Base-by-base conservation (phyloP, 2,113 vertebrate genomes). In the Corynorhinus townsendii region DNA sequence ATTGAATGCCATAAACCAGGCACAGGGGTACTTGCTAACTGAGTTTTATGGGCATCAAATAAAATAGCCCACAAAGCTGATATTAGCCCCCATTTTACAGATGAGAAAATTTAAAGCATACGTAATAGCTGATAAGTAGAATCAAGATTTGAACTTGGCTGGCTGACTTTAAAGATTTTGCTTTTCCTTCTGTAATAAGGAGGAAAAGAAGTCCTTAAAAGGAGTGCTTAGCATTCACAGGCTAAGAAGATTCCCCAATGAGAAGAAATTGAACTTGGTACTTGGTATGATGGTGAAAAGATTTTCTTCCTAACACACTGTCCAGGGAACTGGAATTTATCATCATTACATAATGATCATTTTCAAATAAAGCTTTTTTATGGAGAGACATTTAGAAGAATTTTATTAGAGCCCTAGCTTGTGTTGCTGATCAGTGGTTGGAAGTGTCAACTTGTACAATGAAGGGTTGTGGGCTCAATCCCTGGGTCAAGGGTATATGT, bases 71-170 rank as follows among this genome's bases (percentile, higher is more conserved):
- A 45, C 43, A 28, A 43, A 81, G 38, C 49, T 76, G 11, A 11
- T 9, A 30, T 72, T 85, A 71, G 68, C 15, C 49, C 52, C 38
- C 30, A n/a, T 76, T 81, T 91, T 86, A 45, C 22, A 71, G 52
- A 49, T 76, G 73, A 91, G 83, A 82, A 87, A 71, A 86, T 7
- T 45, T 83, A 85, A 6, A 86, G 28, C 16, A 86, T 54, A 56
- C 86, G n/a, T 84, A 35, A 75, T 22, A 84, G 47, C 66, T 80
- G 56, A 24, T 85, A 71, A 66, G 22, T 76, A 76, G 28, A 93
- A 88, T 76, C 49, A 35, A 95, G 14, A 89, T 86, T n/a, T 56
- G 68, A 97, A 89, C 28, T 95, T 49, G 35, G 69, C 64, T 75
- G 72, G 88, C 68, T 56, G 28, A 49, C 80, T 71, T 81, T 11